Conservation (phyloP, 2,113 vertebrate genomes). For the Ctenodactylus gundi region DNA sequence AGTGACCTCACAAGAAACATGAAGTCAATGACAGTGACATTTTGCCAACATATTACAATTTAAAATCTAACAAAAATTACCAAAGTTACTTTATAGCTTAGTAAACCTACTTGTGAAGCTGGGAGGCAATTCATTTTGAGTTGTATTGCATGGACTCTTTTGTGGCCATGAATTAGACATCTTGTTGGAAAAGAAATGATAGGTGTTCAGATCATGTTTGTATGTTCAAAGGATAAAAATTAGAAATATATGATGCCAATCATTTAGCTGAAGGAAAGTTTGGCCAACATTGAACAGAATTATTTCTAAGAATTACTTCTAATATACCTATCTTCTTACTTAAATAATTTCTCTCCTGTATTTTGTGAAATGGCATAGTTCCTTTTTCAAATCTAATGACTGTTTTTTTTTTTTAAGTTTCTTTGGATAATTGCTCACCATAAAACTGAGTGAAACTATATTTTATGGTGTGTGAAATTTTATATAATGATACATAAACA, state of each 20-base stretch:
- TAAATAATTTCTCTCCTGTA: constrained; percentile 13
- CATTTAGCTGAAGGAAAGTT: neutral
- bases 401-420: neutral
- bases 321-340: neutral
- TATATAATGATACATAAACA: neutral
- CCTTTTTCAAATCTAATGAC: constrained; percentile 14
- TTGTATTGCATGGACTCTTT: neutral
- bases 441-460: neutral
- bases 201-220: neutral
- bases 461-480: constrained; percentile 4
- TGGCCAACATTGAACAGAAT: neutral
- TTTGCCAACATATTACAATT: constrained; percentile 55
- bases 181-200: constrained; percentile 41
- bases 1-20: constrained; percentile 53
- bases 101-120: constrained; percentile 35
- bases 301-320: neutral
- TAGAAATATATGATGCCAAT: neutral
- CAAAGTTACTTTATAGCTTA: constrained; percentile 57
- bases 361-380: constrained; percentile 2
- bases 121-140: neutral
- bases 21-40: constrained; percentile 57
- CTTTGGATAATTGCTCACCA: neutral
- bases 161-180: neutral
- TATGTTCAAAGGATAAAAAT: constrained; percentile 14
- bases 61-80: constrained; percentile 67